Evolutionary conservation across 2,113 vertebrate genomes (phyloP).

Genomic region (Chamaea fasciata): DNA sequence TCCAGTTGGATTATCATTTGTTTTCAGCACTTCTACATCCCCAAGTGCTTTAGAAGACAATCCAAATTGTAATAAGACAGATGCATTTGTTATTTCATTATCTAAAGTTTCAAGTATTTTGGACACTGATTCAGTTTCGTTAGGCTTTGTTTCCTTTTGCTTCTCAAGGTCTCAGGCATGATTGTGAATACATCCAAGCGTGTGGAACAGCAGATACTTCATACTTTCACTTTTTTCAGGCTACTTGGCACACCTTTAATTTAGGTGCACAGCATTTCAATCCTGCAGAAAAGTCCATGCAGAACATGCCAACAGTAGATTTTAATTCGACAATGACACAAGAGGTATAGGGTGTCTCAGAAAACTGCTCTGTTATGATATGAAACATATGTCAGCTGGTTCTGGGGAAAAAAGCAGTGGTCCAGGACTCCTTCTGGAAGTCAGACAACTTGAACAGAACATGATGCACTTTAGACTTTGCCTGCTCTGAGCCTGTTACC

Average conservation of each 20-base stretch:
- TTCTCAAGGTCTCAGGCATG: background rate
- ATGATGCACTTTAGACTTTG: background rate
- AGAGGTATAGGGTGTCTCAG: background rate
- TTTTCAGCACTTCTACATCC: background rate
- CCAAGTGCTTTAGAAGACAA: background rate
- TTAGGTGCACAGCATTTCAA: background rate
- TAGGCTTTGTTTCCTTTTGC: background rate
- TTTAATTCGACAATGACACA: background rate
- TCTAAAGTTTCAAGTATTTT: background rate
- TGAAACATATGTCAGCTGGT: background rate
- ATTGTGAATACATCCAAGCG: background rate
- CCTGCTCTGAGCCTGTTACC: background rate
- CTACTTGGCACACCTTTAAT: conserved; percentile 5
- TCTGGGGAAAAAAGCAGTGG: background rate
- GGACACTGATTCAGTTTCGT: background rate
- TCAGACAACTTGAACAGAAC: background rate
- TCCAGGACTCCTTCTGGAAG: background rate
- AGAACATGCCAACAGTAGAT: background rate
- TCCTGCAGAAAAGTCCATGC: background rate
- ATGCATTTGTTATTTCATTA: background rate
- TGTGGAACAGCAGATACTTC: background rate
- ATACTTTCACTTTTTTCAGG: background rate
- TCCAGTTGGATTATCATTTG: background rate
- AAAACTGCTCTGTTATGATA: background rate
- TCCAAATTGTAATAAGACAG: background rate